Percentiles rank a stretch among this genome's conserved stretches.
Evolutionary conservation across 2,888 invertebrate species (phyloP).

Genomic region (Epinotia ramella): DNA sequence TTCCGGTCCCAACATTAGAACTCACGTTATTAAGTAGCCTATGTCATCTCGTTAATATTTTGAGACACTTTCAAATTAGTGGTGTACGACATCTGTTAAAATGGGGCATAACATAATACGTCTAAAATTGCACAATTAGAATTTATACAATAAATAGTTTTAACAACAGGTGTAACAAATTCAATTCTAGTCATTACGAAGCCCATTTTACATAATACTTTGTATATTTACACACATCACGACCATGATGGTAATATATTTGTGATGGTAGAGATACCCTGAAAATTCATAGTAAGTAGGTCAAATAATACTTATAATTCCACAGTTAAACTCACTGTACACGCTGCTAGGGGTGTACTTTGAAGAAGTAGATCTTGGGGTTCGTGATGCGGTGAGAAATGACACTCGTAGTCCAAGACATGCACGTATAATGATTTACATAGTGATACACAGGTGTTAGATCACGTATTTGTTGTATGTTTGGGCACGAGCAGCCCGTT

Average conservation of each 20-base stretch:
- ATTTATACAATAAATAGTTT: not conserved
- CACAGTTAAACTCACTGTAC: too few species aligned
- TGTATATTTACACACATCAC: not conserved
- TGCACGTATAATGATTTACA: too few species aligned
- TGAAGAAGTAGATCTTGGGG: too few species aligned
- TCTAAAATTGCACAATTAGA: conserved; percentile 2
- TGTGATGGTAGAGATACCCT: not conserved
- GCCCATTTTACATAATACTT: conserved; percentile 13
- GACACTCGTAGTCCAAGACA: too few species aligned
- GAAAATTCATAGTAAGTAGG: not conserved
- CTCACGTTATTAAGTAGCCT: not conserved
- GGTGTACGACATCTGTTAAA: not conserved
- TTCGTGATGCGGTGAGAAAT: too few species aligned
- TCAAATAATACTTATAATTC: too few species aligned
- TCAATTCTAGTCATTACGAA: not conserved
- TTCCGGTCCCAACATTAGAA: not conserved
- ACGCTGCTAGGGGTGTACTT: too few species aligned
- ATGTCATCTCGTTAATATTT: not conserved
- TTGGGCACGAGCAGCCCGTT: too few species aligned
- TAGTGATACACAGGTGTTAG: too few species aligned
- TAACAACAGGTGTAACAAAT: conserved; percentile 5
- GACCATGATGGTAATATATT: not conserved
- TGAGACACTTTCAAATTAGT: not conserved
- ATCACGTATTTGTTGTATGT: too few species aligned
- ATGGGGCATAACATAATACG: not conserved